phyloP scores from a whole-genome alignment of 2,888 invertebrate genomes.

The Chelonus formosanus region DNA sequence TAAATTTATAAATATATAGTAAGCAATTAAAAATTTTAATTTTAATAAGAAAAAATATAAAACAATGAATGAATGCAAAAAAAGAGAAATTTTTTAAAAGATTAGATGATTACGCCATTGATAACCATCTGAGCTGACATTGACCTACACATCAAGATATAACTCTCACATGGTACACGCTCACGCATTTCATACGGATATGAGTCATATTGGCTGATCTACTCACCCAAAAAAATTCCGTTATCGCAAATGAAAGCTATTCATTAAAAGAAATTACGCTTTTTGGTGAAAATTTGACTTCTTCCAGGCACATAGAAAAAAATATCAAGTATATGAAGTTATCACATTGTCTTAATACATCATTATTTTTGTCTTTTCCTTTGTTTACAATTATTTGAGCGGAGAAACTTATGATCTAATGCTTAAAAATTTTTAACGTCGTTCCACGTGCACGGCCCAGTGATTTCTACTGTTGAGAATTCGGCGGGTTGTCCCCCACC shows the following conservation, averaged over 20 bases:
- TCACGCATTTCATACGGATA: background rate
- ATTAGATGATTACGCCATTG: constrained; percentile 13
- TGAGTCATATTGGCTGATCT: constrained; percentile 14
- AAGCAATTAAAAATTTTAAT: no score
- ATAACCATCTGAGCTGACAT: constrained; percentile 15
- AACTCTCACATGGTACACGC: constrained; percentile 1
- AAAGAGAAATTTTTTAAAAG: background rate
- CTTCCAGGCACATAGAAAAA: no score
- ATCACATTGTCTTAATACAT: no score
- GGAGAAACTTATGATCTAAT: no score
- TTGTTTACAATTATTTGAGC: no score
- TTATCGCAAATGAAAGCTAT: constrained; percentile 16
- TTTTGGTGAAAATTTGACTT: background rate
- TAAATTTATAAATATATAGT: no score
- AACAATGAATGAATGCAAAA: background rate
- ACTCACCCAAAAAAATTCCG: constrained; percentile 13
- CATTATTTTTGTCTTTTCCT: no score
- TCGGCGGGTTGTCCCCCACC: constrained; percentile 14
- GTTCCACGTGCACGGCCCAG: constrained; percentile 22
- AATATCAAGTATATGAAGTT: no score
- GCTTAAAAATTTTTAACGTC: background rate
- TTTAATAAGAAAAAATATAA: no score
- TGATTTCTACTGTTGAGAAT: constrained; percentile 21
- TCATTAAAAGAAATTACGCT: constrained; percentile 4
- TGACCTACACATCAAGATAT: constrained; percentile 16